Percentiles rank a stretch among this genome's conserved stretches.
Evolutionary conservation across 2,888 invertebrate genomes (phyloP).

Genomic region (Schizotus pectinicornis): DNA sequence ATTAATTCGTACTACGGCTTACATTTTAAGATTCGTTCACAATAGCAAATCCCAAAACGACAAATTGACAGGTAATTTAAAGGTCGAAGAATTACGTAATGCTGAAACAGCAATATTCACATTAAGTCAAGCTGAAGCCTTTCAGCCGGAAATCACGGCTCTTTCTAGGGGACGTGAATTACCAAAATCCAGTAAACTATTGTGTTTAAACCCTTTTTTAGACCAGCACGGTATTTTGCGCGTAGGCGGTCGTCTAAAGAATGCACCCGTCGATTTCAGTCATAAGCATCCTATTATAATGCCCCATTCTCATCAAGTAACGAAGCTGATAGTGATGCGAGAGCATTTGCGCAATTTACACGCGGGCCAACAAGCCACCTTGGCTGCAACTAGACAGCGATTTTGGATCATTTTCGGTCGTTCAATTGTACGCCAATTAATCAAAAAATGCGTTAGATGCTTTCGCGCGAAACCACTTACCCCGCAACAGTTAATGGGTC

Average conservation of each 20-base stretch:
- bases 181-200: background rate
- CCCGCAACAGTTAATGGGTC: slow-evolving; percentile 1
- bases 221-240: background rate
- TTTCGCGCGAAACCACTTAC: slow-evolving; percentile 13
- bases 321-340: slow-evolving; percentile 1
- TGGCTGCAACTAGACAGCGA: background rate
- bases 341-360: slow-evolving; percentile 2
- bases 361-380: background rate
- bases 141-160: too few species aligned
- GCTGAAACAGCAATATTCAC: too few species aligned
- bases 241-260: slow-evolving; percentile 11
- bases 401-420: slow-evolving; percentile 14
- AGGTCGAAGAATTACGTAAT: too few species aligned
- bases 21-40: too few species aligned
- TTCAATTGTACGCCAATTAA: too few species aligned
- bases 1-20: too few species aligned
- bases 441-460: background rate
- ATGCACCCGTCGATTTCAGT: slow-evolving; percentile 1
- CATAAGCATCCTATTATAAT: slow-evolving; percentile 21
- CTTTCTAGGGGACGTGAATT: too few species aligned
- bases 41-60: too few species aligned
- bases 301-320: slow-evolving; percentile 16
- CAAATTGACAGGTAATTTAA: too few species aligned
- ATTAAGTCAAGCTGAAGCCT: too few species aligned
- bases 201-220: background rate